Conservation (phyloP, 2,797 vertebrate genomes). For the Betta splendens region DNA sequence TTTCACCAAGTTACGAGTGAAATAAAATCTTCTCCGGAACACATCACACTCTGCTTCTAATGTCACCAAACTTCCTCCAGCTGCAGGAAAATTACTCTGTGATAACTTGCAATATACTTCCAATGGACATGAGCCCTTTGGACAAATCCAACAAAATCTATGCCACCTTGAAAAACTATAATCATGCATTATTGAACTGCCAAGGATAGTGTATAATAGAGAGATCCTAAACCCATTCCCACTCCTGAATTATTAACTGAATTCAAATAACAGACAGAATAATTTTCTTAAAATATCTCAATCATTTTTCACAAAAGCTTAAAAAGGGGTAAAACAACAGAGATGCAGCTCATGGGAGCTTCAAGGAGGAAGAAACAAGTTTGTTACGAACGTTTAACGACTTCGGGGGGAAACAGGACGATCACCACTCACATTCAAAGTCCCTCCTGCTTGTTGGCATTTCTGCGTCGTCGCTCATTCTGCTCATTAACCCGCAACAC, state of each 20-base stretch:
- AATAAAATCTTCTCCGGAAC: slow-evolving; percentile 17
- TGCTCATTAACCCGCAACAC: slow-evolving; percentile 5
- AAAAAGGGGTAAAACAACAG: slow-evolving; percentile 74
- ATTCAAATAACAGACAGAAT: slow-evolving; percentile 88
- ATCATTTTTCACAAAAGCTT: slow-evolving; percentile 82
- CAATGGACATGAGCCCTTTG: slow-evolving; percentile 70
- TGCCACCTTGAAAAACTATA: slow-evolving; percentile 85
- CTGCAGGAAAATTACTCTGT: slow-evolving; percentile 51
- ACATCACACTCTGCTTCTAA: slow-evolving; percentile 19
- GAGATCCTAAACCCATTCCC: slow-evolving; percentile 87
- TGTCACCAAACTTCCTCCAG: slow-evolving; percentile 45
- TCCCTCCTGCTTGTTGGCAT: slow-evolving; percentile 8
- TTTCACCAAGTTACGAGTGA: background rate
- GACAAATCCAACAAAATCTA: slow-evolving; percentile 81
- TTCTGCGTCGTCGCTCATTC: slow-evolving; percentile 14
- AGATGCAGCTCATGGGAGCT: slow-evolving; percentile 24
- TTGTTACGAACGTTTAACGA: background rate
- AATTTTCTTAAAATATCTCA: slow-evolving; percentile 89
- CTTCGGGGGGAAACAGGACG: background rate
- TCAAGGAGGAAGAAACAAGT: background rate
- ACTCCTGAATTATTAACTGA: slow-evolving; percentile 83
- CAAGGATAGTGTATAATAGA: slow-evolving; percentile 88
- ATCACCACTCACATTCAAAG: background rate
- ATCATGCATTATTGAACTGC: slow-evolving; percentile 86
- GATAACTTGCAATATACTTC: slow-evolving; percentile 60